Conservation (phyloP, 92 coral and sea anemone genomes). For the Chrysogorgia sp. region DNA sequence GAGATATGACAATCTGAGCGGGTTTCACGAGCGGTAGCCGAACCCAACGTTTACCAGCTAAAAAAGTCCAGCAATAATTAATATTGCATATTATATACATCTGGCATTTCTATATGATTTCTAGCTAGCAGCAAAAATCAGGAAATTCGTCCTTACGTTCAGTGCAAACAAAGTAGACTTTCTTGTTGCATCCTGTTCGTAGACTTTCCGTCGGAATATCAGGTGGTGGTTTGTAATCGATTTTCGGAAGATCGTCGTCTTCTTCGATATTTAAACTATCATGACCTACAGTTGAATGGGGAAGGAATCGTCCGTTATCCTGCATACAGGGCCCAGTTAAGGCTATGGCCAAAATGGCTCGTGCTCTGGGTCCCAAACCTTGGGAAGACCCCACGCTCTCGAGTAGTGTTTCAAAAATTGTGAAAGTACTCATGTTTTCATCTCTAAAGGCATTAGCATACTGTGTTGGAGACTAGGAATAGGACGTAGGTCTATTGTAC, state of each 20-base stretch:
- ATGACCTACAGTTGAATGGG: conserved; percentile 18
- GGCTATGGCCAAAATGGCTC: too few species aligned
- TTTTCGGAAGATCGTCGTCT: conserved; percentile 67
- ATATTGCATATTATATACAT: background rate
- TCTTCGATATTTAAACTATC: conserved; percentile 94
- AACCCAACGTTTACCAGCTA: conserved; percentile 89
- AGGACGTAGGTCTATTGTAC: too few species aligned
- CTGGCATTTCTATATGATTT: background rate
- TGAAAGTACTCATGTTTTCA: too few species aligned
- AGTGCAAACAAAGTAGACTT: conserved; percentile 92
- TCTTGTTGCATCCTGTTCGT: conserved; percentile 94
- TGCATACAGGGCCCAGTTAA: background rate
- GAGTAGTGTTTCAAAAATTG: too few species aligned
- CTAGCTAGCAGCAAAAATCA: background rate
- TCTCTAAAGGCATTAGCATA: too few species aligned
- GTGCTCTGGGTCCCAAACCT: too few species aligned
- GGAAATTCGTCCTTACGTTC: conserved; percentile 61
- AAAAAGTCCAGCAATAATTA: background rate
- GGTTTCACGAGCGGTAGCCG: conserved; percentile 91
- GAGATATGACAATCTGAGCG: conserved; percentile 80
- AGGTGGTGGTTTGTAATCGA: conserved; percentile 89
- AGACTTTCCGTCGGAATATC: conserved; percentile 81
- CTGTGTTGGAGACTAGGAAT: too few species aligned
- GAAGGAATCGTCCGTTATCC: background rate
- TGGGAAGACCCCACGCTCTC: too few species aligned